Evolutionary conservation across 2,888 invertebrate species (phyloP).

Genomic region (Drosophila anomelani): DNA sequence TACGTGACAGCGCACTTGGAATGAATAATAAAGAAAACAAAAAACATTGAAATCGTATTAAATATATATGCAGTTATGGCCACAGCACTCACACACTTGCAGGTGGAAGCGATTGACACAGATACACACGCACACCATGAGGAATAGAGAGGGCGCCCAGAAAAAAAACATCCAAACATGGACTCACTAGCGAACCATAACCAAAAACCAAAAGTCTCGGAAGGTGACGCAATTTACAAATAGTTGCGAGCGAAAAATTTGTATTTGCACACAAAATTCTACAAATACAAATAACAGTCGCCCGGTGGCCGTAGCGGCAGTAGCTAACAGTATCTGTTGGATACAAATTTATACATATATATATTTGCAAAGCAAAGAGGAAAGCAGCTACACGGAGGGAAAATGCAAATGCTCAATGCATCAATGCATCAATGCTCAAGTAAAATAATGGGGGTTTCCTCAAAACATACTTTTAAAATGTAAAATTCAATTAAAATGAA

Average conservation of each 20-base stretch:
- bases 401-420: not conserved
- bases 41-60: slow-evolving; percentile 69
- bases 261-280: slow-evolving; percentile 56
- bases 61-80: slow-evolving; percentile 68
- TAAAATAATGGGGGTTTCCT: not conserved
- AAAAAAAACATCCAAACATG: slow-evolving; percentile 39
- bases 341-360: slow-evolving; percentile 18
- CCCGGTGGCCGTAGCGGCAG: slow-evolving; percentile 34
- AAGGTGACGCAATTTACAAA: slow-evolving; percentile 68
- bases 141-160: slow-evolving; percentile 16
- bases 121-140: slow-evolving; percentile 28
- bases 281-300: slow-evolving; percentile 46
- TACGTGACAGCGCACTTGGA: slow-evolving; percentile 71
- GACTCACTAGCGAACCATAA: slow-evolving; percentile 45
- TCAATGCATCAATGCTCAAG: not conserved
- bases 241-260: slow-evolving; percentile 53
- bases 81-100: slow-evolving; percentile 27
- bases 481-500: not conserved
- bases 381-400: slow-evolving; percentile 48
- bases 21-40: slow-evolving; percentile 10
- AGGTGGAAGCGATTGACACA: slow-evolving; percentile 34
- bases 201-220: slow-evolving; percentile 34
- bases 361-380: slow-evolving; percentile 53
- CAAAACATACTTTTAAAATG: not conserved
- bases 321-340: slow-evolving; percentile 52